These are phyloP conservation scores for Alligator sinensis DNA, from an alignment of 2,113 vertebrate genomes.

Conservation along the genomic window DNA sequence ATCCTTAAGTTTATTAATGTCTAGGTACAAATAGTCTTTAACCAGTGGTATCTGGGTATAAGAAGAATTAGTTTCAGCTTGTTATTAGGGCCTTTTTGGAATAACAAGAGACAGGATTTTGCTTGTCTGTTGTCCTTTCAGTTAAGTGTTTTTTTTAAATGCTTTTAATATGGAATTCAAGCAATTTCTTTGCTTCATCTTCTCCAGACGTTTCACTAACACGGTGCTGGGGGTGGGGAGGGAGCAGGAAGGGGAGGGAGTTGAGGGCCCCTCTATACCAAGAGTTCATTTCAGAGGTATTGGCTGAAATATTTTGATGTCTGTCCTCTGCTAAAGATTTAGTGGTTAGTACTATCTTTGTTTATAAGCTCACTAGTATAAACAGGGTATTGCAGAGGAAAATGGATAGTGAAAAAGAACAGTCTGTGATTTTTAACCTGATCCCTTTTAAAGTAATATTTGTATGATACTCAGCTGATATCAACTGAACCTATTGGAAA, in stretches of 20 bases:
- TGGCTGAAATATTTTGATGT: constrained; percentile 25
- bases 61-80: constrained; percentile 12
- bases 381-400: constrained; percentile 13
- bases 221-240: background rate
- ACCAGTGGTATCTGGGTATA: background rate
- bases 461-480: background rate
- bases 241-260: background rate
- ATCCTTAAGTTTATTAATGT: background rate
- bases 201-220: constrained; percentile 2
- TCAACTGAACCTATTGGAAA: background rate
- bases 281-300: constrained; percentile 13
- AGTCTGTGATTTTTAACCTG: background rate
- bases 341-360: background rate
- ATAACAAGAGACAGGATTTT: constrained; percentile 26
- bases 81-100: constrained; percentile 21
- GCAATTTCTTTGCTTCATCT: constrained; percentile 23
- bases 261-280: background rate
- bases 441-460: background rate
- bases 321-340: background rate
- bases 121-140: background rate
- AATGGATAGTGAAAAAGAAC: background rate
- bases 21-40: constrained; percentile 8
- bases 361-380: background rate
- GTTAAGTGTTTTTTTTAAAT: constrained; percentile 45
- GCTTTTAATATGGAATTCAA: constrained; percentile 20